Base-by-base conservation (phyloP, 2,797 vertebrate species). In the Fistularia tabacaria region DNA sequence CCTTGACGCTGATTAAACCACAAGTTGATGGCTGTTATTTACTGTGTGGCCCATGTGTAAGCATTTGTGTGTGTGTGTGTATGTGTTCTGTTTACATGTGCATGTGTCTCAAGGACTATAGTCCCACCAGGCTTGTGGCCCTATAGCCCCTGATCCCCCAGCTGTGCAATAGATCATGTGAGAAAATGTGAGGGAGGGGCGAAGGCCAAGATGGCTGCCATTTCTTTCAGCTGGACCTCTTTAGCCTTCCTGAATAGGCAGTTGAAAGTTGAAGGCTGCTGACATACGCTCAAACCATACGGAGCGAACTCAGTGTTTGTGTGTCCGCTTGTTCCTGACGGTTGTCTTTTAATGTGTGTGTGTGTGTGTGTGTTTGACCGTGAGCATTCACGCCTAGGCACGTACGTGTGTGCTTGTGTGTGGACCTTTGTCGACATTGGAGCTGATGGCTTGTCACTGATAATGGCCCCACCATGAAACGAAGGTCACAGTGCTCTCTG, bases 401-500 rank as follows among this genome's bases (percentile, higher is more conserved):
- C 40, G 49, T 14, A 10, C 38, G 9, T 42, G 41, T 3, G n/a
- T 38, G 52, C 36, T 1, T 47, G 44, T 61, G 55, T 51, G 54
- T 39, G 69, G 59, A 66, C 79, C 62, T 80, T 47, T 47, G 57
- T 77, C 40, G 38, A 47, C 78, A 74, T 59, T 73, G 73, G 47
- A 61, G 74, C 79, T 88, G 88, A 89, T 85, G 79, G 82, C 79
- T 79, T 89, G 88, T 90, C 89, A 86, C 81, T 82, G 89, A 90
- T 88, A 89, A 80, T 70, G 69, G 81, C 76, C 86, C 65, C 66
- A 41, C 61, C 57, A 54, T 79, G 79, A 85, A 74, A 70, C 68
- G 68, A 90, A 90, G 88, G 90, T 91, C 90, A 88, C 71, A 37
- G 69, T 15, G 59, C 76, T 80, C 73, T 80, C 67, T 46, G 77